Evolutionary conservation across 2,888 invertebrate genomes (phyloP), one percentile per base, ranked within the genome.

Genomic region (Macaria liturata): DNA sequence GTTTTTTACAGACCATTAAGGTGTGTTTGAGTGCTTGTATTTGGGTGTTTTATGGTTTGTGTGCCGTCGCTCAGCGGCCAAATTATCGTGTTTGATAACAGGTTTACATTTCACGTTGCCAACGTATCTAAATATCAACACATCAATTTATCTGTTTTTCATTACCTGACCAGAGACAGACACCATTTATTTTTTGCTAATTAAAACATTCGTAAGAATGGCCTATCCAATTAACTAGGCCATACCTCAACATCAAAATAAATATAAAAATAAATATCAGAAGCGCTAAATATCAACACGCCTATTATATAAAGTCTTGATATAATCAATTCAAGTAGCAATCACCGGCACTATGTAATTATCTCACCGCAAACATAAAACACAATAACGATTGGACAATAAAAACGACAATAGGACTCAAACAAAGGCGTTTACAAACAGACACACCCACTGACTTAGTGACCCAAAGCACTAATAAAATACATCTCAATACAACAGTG

Each of bases 401-500:
- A 49, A 50, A 46, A 69, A 71, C 55, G 7, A 62, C 54, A 57
- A 57, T 49, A 20, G 71, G 69, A 60, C 61, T 47, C 49, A 63
- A 54, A 53, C 61, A 63, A 60, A 47, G 42, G 4, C 45, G 32
- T 49, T 48, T 53, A 49, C 62, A 71, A 76, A 76, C 74, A 65
- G 70, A 66, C 78, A 81, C 84, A 71, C 82, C 86, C 70, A 84
- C 81, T 78, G 72, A 71, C 84, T 78, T 70, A 72, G 71, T 86
- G 79, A 83, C 85, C 82, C 74, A 83, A 52, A 81, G 80, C 78
- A 78, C 76, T 71, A 82, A 83, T 84, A 80, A 75, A 81, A 81
- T 30, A 47, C 71, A 67, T 75, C 80, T 84, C 84, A 85, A 88
- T 89, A 89, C 69, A 79, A 84, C 83, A 84, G 84, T 80, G 76